Evolutionary conservation across 2,888 invertebrate genomes (phyloP), one percentile per base, ranked within the genome.

Genomic region (Selenia dentaria): DNA sequence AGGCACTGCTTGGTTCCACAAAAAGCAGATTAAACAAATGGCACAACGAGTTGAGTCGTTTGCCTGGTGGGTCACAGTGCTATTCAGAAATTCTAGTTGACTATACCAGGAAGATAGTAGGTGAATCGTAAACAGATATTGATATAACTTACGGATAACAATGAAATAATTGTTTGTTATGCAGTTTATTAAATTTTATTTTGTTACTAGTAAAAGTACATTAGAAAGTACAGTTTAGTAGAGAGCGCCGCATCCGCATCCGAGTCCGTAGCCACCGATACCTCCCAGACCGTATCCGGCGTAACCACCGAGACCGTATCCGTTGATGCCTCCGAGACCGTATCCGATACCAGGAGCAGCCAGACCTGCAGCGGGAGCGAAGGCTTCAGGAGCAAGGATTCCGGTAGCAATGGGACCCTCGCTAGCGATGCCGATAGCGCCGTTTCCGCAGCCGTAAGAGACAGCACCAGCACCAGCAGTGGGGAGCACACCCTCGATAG

Each of bases 401-500:
- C 46, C 44, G 3, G 38, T 39, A 5, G 51, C 43, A 12, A 42
- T 26, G n/a, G 48, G 27, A n/a, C 50, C 45, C n/a, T 62, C 59
- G 29, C 45, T 47, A 10, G 44, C 31, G 13, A 63, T 62, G 26
- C 63, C 61, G 11, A 57, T 36, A 25, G 47, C 51, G 5, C 64
- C 65, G 40, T 48, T 44, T 6, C 76, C 74, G 39, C 74, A 74
- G 3, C 71, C 65, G 34, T 74, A 75, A 0, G 62, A 43, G 2
- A 73, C 66, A 2, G 57, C 48, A 24, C 69, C 70, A 33, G 62
- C 44, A 0, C 75, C 75, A 35, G 57, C 62, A 3, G 74, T 64
- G 8, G 74, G 72, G 5, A 78, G 32, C n/a, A 51, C 57, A 0
- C 76, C 77, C 29, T 72, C 67, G 24, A 79, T 16, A 12, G 43